A percentile compares a stretch with the other conserved stretches of the same genome.
Conservation (phyloP, 2,888 invertebrate genomes). For the Sarcophaga variegata region DNA sequence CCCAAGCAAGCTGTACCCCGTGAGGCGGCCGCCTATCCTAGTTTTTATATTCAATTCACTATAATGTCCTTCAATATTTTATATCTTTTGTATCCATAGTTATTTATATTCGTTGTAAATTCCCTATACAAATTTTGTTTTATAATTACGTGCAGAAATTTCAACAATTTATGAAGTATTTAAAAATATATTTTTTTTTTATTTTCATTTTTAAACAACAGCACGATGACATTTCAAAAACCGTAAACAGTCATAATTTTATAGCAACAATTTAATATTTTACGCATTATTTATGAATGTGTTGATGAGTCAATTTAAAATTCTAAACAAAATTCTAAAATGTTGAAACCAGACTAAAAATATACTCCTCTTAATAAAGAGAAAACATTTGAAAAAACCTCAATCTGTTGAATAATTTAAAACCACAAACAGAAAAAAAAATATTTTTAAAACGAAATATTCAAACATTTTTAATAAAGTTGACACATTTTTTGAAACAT, state of each 20-base stretch:
- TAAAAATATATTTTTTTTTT: too few relatives aligned
- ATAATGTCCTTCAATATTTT: too few relatives aligned
- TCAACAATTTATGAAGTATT: too few relatives aligned
- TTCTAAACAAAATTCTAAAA: neutral
- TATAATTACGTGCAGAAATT: too few relatives aligned
- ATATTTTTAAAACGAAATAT: neutral
- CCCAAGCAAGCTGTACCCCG: too few relatives aligned
- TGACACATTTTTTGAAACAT: neutral
- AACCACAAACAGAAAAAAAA: conserved; percentile 2
- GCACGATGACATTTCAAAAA: neutral
- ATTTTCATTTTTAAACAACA: too few relatives aligned
- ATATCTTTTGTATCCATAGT: too few relatives aligned
- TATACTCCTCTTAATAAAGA: neutral
- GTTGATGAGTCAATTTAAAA: neutral
- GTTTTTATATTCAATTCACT: too few relatives aligned
- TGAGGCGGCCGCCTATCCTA: too few relatives aligned
- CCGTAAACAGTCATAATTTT: neutral
- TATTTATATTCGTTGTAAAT: too few relatives aligned
- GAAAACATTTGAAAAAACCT: neutral
- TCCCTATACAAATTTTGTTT: too few relatives aligned
- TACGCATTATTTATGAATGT: neutral
- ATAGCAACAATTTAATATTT: neutral
- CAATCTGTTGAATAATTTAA: conserved; percentile 1
- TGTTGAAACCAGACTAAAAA: neutral
- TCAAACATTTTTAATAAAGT: conserved; percentile 8